phyloP scores from a whole-genome alignment of 2,888 invertebrate genomes.

The Eumerus sabulonum region DNA sequence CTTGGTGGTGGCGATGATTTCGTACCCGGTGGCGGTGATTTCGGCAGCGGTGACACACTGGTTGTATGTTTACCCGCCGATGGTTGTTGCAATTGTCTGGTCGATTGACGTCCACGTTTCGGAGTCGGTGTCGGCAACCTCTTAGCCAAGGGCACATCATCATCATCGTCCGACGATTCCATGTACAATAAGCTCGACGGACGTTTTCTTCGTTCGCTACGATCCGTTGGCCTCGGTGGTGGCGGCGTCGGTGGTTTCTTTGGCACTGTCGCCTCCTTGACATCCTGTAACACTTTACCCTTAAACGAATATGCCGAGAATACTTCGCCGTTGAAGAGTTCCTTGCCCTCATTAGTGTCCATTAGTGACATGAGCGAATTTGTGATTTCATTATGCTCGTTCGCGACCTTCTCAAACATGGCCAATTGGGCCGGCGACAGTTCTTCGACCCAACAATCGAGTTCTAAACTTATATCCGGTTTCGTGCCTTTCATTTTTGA shows the following conservation, averaged over 20 bases:
- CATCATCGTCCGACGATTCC: conserved; percentile 78
- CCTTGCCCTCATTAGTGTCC: conserved; percentile 81
- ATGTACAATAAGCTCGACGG: conserved; percentile 75
- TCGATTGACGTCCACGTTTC: conserved; percentile 31
- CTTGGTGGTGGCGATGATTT: conserved; percentile 50
- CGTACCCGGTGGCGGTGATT: conserved; percentile 1
- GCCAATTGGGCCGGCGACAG: conserved; percentile 84
- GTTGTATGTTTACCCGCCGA: not conserved
- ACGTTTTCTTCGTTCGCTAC: conserved; percentile 70
- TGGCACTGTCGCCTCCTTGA: conserved; percentile 76
- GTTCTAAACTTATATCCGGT: conserved; percentile 79
- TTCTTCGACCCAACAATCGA: conserved; percentile 87
- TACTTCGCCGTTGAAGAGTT: conserved; percentile 84
- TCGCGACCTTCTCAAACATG: conserved; percentile 82
- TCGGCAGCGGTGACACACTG: conserved; percentile 1
- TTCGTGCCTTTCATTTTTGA: conserved; percentile 74
- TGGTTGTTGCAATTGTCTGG: not conserved
- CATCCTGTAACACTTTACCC: conserved; percentile 78
- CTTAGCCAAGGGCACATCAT: conserved; percentile 79
- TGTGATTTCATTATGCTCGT: conserved; percentile 84
- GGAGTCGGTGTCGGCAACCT: conserved; percentile 73
- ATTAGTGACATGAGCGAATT: conserved; percentile 80
- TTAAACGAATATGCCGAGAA: conserved; percentile 84
- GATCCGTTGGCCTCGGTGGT: conserved; percentile 18
- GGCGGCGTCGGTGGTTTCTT: conserved; percentile 72